Evolutionary conservation across 2,888 invertebrate genomes (phyloP), one percentile per base, ranked within the genome.

Genomic region (Pammene aurita): DNA sequence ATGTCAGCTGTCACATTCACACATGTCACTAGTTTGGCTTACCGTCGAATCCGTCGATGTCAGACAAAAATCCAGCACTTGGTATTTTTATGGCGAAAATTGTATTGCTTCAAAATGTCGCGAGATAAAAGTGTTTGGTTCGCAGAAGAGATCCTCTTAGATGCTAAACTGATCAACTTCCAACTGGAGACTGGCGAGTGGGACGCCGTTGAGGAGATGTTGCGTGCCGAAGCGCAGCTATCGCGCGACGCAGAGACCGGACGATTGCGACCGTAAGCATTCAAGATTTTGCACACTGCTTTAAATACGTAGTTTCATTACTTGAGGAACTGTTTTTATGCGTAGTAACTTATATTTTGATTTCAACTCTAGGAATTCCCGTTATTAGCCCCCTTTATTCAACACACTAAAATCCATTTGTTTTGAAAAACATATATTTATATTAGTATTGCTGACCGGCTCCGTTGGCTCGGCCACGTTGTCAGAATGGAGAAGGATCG

Each of bases 61-160:
- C 7, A 38, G 13, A 38, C 16, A n/a, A 26, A 52, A 62, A 62
- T 62, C 26, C 50, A 62, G 18, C 41, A 62, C n/a, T 48, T n/a
- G 13, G 50, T 26, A 10, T 52, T 50, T 62, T 7, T 60, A 58
- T 71, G 61, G 58, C 34, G 52, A 16, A 58, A 71, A 66, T 67
- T 67, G 54, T 63, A 70, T 73, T 75, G 70, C 38, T 14, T 11
- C 57, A 84, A 77, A 80, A 92, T 93, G 93, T 93, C 93, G 67
- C 87, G 93, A 72, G 93, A 93, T 81, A 93, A 93, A 85, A 93
- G 92, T 76, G 93, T 92, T 50, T 93, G 93, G 93, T 93, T 92
- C 74, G 93, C 92, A 7, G 93, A 93, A 79, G 93, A 93, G 76
- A 93, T 93, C 75, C 78, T 93, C 60, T 78, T 93, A 70, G 93